Percentiles rank a stretch among this genome's conserved stretches.
Conservation (phyloP, 2,888 invertebrate species). For the Tineola bisselliella region DNA sequence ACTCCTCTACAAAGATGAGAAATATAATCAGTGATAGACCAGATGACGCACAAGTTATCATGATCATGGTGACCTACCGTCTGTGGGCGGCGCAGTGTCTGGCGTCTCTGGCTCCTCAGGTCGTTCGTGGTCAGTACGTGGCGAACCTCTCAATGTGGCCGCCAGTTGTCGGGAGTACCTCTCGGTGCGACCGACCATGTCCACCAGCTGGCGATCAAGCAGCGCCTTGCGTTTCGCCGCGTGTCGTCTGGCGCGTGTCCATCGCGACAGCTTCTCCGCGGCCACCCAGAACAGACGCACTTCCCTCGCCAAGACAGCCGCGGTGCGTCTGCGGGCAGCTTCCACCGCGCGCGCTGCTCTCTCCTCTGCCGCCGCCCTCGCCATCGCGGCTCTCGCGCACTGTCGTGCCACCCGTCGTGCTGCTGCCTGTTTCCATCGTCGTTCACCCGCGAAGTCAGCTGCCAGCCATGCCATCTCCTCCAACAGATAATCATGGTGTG, state of each 20-base stretch:
- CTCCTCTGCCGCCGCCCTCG: slow-evolving; percentile 88
- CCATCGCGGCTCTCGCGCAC: slow-evolving; percentile 71
- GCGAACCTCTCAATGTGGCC: slow-evolving; percentile 30
- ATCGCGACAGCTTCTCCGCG: slow-evolving; percentile 96
- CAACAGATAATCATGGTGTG: slow-evolving; percentile 98
- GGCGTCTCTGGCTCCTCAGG: slow-evolving; percentile 21
- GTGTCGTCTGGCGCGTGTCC: slow-evolving; percentile 89
- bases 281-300: slow-evolving; percentile 95
- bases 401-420: slow-evolving; percentile 76
- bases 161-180: slow-evolving; percentile 93
- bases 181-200: slow-evolving; percentile 98
- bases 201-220: slow-evolving; percentile 94
- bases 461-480: slow-evolving; percentile 99
- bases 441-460: slow-evolving; percentile 96
- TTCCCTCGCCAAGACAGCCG: slow-evolving; percentile 91
- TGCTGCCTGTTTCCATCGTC: slow-evolving; percentile 97
- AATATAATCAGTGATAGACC: neutral
- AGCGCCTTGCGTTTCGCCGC: slow-evolving; percentile 96
- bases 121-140: neutral
- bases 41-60: slow-evolving; percentile 3
- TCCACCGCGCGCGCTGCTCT: slow-evolving; percentile 93
- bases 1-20: slow-evolving; percentile 72
- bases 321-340: slow-evolving; percentile 83
- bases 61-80: slow-evolving; percentile 19
- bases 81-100: slow-evolving; percentile 32